Evolutionary conservation across 2,888 invertebrate species (phyloP).

Genomic region (Lepidocyrtoides sp.): DNA sequence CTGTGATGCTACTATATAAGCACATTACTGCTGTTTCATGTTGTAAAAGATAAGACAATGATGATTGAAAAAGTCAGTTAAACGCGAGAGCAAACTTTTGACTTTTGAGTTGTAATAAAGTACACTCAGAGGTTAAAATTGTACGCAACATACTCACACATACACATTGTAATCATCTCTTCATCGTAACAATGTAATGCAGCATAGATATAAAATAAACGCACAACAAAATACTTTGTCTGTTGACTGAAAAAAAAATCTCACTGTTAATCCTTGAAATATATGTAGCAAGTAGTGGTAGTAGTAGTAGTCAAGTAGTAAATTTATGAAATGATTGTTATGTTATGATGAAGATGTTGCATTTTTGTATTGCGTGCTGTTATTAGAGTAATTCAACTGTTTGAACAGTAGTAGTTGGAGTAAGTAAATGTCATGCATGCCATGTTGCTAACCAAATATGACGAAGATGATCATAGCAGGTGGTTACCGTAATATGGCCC

Average conservation of each 20-base stretch:
- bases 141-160: too few species aligned
- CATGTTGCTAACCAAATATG: constrained; percentile 35
- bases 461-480: constrained; percentile 51
- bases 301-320: background rate
- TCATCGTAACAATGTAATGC: background rate
- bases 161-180: background rate
- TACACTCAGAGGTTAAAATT: too few species aligned
- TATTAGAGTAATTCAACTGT: too few species aligned
- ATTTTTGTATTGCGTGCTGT: too few species aligned
- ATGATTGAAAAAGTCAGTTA: background rate
- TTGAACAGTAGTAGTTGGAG: too few species aligned
- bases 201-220: too few species aligned
- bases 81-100: background rate
- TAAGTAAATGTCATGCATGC: background rate
- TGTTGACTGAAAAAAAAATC: too few species aligned
- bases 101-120: background rate
- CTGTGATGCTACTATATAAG: too few species aligned
- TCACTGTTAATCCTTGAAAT: background rate
- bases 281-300: background rate
- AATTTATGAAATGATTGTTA: too few species aligned
- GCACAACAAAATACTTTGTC: too few species aligned
- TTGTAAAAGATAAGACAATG: background rate
- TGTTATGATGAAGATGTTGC: background rate
- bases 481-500: constrained; percentile 47
- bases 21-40: background rate